These are phyloP conservation scores for Drosophila hamatofila DNA, from an alignment of 2,888 invertebrate genomes.

Conservation along the genomic window DNA sequence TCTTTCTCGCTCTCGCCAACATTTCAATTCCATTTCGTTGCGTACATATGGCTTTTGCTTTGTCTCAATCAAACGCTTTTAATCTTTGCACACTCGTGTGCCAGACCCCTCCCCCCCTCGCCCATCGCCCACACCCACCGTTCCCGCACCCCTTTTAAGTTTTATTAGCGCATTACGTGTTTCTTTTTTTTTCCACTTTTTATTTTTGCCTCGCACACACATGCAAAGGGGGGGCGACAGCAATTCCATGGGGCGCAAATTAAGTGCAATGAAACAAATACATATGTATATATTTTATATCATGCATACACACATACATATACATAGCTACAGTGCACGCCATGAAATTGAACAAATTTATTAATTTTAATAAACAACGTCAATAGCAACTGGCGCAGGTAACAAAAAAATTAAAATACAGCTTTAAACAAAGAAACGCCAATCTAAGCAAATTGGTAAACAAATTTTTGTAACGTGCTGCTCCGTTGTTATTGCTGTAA, in stretches of 20 bases:
- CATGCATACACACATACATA: neutral
- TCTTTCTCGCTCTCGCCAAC: neutral
- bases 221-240: conserved; percentile 25
- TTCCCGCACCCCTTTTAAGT: conserved; percentile 48
- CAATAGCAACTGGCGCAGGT: conserved; percentile 9
- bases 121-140: neutral
- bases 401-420: conserved; percentile 2
- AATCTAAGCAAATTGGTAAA: conserved; percentile 44
- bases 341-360: conserved; percentile 19
- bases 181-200: conserved; percentile 25
- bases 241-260: conserved; percentile 68
- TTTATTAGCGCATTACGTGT: conserved; percentile 74
- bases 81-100: conserved; percentile 70
- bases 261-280: conserved; percentile 60
- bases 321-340: conserved; percentile 6
- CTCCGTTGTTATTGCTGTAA: conserved; percentile 27
- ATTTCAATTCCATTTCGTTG: conserved; percentile 56
- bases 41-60: conserved; percentile 49
- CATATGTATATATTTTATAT: neutral
- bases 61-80: conserved; percentile 75
- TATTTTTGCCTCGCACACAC: conserved; percentile 20
- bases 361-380: conserved; percentile 39
- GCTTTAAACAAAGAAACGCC: conserved; percentile 12
- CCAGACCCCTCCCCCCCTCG: conserved; percentile 26
- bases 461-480: conserved; percentile 42